A percentile compares a stretch with the other conserved stretches of the same genome.
phyloP scores from a whole-genome alignment of 2,888 invertebrate genomes.

The Chrysolina haemoptera region DNA sequence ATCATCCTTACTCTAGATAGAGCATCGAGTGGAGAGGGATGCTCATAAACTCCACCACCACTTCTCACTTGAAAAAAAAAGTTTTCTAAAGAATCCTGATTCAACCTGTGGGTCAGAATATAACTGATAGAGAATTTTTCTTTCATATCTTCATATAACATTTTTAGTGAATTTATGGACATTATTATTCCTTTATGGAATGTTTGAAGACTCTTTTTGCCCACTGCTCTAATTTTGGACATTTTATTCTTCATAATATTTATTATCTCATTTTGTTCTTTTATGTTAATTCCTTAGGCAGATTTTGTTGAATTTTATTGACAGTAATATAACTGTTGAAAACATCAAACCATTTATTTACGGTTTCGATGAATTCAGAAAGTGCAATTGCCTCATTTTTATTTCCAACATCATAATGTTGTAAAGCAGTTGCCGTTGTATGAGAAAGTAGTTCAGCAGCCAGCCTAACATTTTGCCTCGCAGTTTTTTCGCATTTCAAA shows the following conservation, averaged over 20 bases:
- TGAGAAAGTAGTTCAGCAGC: constrained; percentile 1
- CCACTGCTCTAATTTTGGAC: too few species aligned
- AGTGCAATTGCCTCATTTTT: background rate
- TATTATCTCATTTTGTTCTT: background rate
- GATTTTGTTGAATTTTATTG: background rate
- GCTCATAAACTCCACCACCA: too few species aligned
- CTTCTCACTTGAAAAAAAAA: too few species aligned
- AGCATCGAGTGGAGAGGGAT: too few species aligned
- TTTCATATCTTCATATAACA: too few species aligned
- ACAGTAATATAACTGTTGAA: background rate
- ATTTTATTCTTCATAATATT: background rate
- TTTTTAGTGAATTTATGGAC: too few species aligned
- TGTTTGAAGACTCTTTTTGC: too few species aligned
- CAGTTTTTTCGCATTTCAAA: constrained; percentile 2
- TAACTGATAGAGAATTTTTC: too few species aligned
- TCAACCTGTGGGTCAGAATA: too few species aligned
- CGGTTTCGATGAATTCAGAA: background rate
- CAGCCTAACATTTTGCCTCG: background rate
- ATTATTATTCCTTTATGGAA: too few species aligned
- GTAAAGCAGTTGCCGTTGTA: background rate
- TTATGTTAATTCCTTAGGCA: background rate
- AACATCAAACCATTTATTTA: background rate
- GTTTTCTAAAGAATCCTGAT: too few species aligned
- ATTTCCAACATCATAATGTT: constrained; percentile 2
- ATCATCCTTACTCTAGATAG: too few species aligned